Base-by-base conservation (phyloP, 2,888 invertebrate genomes). In the Erebia ligea region DNA sequence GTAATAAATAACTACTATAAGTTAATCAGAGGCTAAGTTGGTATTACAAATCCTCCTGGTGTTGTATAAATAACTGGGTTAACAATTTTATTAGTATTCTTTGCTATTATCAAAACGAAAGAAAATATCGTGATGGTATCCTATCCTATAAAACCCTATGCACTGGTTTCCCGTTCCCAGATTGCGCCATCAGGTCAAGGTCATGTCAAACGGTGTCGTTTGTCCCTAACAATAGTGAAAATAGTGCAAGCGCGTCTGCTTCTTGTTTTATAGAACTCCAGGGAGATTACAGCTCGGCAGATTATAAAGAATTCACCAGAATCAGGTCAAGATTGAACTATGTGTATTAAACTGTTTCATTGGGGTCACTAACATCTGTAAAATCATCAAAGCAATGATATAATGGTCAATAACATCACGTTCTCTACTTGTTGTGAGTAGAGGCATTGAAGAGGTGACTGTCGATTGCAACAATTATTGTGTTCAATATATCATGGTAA, bases 401-500 rank as follows among this genome's bases (percentile, higher is more conserved):
- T 4, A 45, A n/a, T 45, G 45, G 21, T 17, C 19, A 61, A 61
- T 42, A 61, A 17, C 56, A 57, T 48, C 25, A 63, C 52, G 10
- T 52, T 4, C 52, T 50, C 15, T 50, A 70, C 56, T 61, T 54
- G 62, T 48, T 57, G 67, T 15, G 21, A 72, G 62, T 70, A 67
- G 67, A 34, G 34, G 6, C 70, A 81, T 81, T 78, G 81, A 81
- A 77, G 73, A 73, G 73, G 75, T 76, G 75, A 78, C 64, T 79
- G 81, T 81, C 84, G 81, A 83, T 84, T 82, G 84, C 79, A 79
- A 82, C 83, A 86, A 86, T 88, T 83, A 86, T 85, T 83, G 83
- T 84, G 83, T 83, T 84, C 80, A 76, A 68, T 69, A 76, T 76
- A 79, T 80, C 87, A 90, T 86, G 85, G 88, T 86, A 82, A 87